phyloP scores from a whole-genome alignment of 2,797 vertebrate species.

The Acanthurus tractus region DNA sequence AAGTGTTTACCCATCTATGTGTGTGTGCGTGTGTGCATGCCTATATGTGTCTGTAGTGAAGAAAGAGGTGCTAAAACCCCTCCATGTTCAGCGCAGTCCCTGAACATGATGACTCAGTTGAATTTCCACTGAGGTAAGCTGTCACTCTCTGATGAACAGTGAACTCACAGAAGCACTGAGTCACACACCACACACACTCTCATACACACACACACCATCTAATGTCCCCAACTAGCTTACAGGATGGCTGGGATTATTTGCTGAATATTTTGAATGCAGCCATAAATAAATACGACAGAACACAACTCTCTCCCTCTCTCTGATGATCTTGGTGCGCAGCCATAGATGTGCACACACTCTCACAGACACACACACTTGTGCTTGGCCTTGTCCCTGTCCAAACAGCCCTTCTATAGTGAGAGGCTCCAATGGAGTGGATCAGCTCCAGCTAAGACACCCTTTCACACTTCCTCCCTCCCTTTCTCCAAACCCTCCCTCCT shows the following conservation, averaged over 20 bases:
- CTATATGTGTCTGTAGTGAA: slow-evolving; percentile 27
- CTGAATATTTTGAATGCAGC: slow-evolving; percentile 42
- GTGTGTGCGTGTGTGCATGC: not conserved
- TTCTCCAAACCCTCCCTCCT: slow-evolving; percentile 73
- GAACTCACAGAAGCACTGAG: slow-evolving; percentile 64
- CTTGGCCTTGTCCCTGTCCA: slow-evolving; percentile 74
- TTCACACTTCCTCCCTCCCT: slow-evolving; percentile 80
- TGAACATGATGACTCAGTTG: slow-evolving; percentile 79
- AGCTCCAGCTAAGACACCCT: slow-evolving; percentile 83
- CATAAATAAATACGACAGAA: slow-evolving; percentile 40
- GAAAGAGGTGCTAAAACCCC: slow-evolving; percentile 51
- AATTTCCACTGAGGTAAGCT: slow-evolving; percentile 81
- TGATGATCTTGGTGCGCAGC: slow-evolving; percentile 60
- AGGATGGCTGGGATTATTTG: slow-evolving; percentile 12
- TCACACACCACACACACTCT: slow-evolving; percentile 24
- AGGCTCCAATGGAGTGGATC: slow-evolving; percentile 77
- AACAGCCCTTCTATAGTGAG: slow-evolving; percentile 78
- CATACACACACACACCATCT: not conserved
- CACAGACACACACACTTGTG: slow-evolving; percentile 48
- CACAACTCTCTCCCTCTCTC: slow-evolving; percentile 32
- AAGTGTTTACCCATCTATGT: not conserved
- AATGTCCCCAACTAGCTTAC: slow-evolving; percentile 22
- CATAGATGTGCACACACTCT: slow-evolving; percentile 35
- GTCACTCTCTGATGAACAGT: slow-evolving; percentile 68
- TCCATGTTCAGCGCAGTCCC: slow-evolving; percentile 49